These are phyloP conservation scores for Cyclargus thomasi DNA, from an alignment of 1,140 invertebrate genomes.

Conservation along the genomic window DNA sequence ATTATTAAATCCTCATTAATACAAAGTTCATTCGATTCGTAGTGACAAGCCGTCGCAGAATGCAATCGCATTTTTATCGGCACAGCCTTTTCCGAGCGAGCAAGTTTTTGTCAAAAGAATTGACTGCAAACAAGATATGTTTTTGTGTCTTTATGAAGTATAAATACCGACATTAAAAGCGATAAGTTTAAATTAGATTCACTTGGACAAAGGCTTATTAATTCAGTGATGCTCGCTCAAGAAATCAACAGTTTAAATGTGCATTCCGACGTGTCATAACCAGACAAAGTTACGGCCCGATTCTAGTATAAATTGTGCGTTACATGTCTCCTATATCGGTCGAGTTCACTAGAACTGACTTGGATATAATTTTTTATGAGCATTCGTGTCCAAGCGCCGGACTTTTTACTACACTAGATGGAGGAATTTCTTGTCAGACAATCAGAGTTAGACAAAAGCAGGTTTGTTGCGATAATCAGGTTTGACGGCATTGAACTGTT, in stretches of 20 bases:
- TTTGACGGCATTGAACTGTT: background rate
- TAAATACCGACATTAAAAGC: constrained; percentile 29
- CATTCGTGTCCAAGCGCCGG: background rate
- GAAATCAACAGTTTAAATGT: constrained; percentile 40
- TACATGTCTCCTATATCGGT: constrained; percentile 6
- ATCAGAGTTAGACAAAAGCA: background rate
- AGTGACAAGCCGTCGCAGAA: constrained; percentile 6
- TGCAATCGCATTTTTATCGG: constrained; percentile 14
- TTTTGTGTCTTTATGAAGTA: constrained; percentile 26
- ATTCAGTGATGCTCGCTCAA: constrained; percentile 44
- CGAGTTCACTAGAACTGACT: background rate
- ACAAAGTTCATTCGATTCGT: background rate
- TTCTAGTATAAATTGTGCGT: constrained; percentile 2
- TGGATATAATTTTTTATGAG: constrained; percentile 4
- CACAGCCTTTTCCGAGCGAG: background rate
- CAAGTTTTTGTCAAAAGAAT: constrained; percentile 10
- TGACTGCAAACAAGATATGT: background rate
- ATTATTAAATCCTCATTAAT: background rate
- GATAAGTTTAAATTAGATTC: constrained; percentile 42
- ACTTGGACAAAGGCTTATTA: constrained; percentile 46
- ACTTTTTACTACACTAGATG: background rate
- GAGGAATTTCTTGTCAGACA: background rate
- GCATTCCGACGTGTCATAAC: constrained; percentile 47
- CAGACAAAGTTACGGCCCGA: constrained; percentile 31
- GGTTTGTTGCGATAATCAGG: background rate